These are phyloP conservation scores for Stictocephala bisonia DNA, from an alignment of 2,888 invertebrate species.

Conservation along the genomic window DNA sequence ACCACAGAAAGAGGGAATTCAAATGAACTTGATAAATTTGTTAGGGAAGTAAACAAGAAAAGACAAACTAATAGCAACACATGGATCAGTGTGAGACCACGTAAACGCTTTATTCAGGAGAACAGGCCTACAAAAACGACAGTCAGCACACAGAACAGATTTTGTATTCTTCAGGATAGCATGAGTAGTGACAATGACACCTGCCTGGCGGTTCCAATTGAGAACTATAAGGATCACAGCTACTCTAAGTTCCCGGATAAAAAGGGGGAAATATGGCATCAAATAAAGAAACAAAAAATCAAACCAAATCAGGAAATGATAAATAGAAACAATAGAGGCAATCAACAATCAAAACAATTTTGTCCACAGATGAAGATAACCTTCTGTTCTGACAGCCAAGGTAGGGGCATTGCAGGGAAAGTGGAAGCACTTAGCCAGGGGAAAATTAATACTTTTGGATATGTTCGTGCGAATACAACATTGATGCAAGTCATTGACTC, in stretches of 20 bases:
- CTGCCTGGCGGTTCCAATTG: too few species aligned
- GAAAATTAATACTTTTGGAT: background rate
- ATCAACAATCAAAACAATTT: background rate
- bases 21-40: background rate
- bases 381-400: conserved; percentile 6
- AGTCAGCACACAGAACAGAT: background rate
- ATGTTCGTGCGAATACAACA: background rate
- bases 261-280: too few species aligned
- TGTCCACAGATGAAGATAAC: background rate
- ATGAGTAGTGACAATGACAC: background rate
- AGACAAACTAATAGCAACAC: background rate
- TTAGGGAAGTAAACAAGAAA: background rate
- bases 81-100: background rate
- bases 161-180: background rate
- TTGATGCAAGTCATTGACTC: background rate
- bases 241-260: too few species aligned
- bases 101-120: background rate
- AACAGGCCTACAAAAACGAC: background rate
- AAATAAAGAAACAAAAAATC: background rate
- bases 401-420: background rate
- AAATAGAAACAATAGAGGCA: too few species aligned
- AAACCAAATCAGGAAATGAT: too few species aligned
- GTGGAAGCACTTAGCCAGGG: background rate
- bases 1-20: background rate
- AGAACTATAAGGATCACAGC: too few species aligned